Evolutionary conservation across 1,140 invertebrate genomes (phyloP), one percentile per base, ranked within the genome.

Genomic region (Sminthurinus signatus): DNA sequence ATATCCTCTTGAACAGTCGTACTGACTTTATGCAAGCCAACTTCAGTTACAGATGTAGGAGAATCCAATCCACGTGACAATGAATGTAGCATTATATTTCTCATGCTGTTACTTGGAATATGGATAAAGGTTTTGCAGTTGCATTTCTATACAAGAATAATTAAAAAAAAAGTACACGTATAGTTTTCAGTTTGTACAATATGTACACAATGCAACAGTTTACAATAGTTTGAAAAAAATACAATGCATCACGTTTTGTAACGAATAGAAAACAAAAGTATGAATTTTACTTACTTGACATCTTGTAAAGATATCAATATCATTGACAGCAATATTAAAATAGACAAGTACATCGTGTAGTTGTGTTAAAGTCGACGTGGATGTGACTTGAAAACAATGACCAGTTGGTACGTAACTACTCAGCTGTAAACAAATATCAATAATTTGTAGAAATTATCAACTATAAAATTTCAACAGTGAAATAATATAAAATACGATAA

Each of bases 261-360:
- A 36, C 32, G 32, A 8, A 36, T 54, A n/a, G 27, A 54, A 21
- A 5, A 54, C 19, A 8, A 17, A 29, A 25, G 23, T 27, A n/a
- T n/a, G n/a, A n/a, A n/a, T n/a, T 32, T 67, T 31, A 66, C 71
- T 73, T 72, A 84, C 80, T 74, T 82, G 78, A 74, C 86, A 88
- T 52, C 85, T 77, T 70, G 81, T 85, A 65, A 87, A 86, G 43
- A 88, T 80, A 75, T 87, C 80, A 42, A 78, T 74, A 62, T 80
- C 75, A 10, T 76, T 80, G 10, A 88, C 77, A 17, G 73, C 67
- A 19, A 89, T 75, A 68, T 85, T 82, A 70, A 84, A 88, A 72
- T 82, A 76, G 15, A 77, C 75, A 2, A 87, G 66, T 3, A 88
- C 81, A 72, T 85, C 80, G 44, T 76, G 70, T 1, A 85, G 71